These are phyloP conservation scores for Glyptemys insculpta DNA, from an alignment of 2,797 vertebrate genomes.

Conservation along the genomic window DNA sequence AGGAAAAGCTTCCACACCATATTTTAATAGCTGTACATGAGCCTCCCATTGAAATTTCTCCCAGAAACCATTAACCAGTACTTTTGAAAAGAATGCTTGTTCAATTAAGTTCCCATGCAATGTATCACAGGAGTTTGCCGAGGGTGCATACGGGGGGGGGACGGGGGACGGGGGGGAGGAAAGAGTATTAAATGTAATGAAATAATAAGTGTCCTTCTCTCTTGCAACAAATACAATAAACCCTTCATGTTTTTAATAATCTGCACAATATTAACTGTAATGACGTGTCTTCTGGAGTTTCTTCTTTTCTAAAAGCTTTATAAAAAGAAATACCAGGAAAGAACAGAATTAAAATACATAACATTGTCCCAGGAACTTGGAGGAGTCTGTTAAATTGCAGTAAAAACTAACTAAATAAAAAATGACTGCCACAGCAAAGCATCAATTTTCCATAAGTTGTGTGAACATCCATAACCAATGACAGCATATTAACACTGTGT, in stretches of 20 bases:
- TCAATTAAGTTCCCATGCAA: constrained; percentile 27
- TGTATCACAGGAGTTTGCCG: constrained; percentile 50
- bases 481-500: constrained; percentile 77
- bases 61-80: constrained; percentile 50
- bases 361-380: constrained; percentile 69
- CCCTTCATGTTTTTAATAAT: constrained; percentile 76
- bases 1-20: constrained; percentile 53
- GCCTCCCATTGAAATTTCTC: constrained; percentile 68
- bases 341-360: constrained; percentile 73
- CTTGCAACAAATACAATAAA: constrained; percentile 65
- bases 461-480: constrained; percentile 74
- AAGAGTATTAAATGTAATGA: constrained; percentile 62
- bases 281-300: constrained; percentile 71
- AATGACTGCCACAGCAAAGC: constrained; percentile 76
- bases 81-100: constrained; percentile 33
- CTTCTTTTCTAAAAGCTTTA: constrained; percentile 71
- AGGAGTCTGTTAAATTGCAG: constrained; percentile 76
- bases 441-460: constrained; percentile 78
- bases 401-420: constrained; percentile 80
- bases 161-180: too few relatives aligned
- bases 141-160: constrained; percentile 20
- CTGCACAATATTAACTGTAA: constrained; percentile 71
- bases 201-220: constrained; percentile 45
- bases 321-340: constrained; percentile 78
- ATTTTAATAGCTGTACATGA: constrained; percentile 60